A percentile compares a stretch with the other conserved stretches of the same genome.
These are phyloP conservation scores for Callithrix jacchus DNA, from an alignment of 2,113 vertebrate species.

Conservation along the genomic window DNA sequence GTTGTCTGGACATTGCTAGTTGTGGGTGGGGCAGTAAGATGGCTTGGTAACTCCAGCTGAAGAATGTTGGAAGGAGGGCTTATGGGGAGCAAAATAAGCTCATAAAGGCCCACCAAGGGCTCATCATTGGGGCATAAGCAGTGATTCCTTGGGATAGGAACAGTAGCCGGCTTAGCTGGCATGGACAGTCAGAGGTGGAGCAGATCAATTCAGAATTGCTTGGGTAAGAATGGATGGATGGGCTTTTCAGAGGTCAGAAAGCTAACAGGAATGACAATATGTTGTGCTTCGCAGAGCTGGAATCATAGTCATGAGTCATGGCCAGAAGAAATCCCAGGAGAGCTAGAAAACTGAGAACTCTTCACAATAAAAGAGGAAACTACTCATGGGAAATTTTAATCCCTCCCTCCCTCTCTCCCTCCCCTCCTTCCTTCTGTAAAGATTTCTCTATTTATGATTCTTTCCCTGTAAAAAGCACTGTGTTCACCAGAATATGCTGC, in stretches of 20 bases:
- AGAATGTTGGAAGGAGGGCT: too few species aligned
- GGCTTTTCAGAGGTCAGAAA: background rate
- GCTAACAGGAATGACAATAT: too few species aligned
- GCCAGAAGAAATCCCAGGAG: background rate
- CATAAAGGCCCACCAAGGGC: fast-evolving
- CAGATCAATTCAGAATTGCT: background rate
- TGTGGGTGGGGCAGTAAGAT: background rate
- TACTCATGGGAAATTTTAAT: background rate
- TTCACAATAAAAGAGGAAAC: background rate
- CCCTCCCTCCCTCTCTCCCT: background rate
- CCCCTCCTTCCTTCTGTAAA: background rate
- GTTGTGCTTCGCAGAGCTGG: background rate
- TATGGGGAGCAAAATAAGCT: background rate
- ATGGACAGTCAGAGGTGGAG: background rate
- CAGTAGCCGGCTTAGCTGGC: background rate
- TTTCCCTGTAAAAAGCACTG: background rate
- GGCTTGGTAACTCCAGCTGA: background rate
- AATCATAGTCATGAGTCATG: background rate
- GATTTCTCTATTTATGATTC: background rate
- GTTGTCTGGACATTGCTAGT: background rate
- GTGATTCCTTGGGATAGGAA: background rate
- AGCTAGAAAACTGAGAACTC: background rate
- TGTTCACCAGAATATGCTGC: background rate
- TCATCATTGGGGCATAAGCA: background rate
- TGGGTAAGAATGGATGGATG: background rate